Base-by-base conservation (phyloP, 2,113 vertebrate species). In the Thunnus thynnus region DNA sequence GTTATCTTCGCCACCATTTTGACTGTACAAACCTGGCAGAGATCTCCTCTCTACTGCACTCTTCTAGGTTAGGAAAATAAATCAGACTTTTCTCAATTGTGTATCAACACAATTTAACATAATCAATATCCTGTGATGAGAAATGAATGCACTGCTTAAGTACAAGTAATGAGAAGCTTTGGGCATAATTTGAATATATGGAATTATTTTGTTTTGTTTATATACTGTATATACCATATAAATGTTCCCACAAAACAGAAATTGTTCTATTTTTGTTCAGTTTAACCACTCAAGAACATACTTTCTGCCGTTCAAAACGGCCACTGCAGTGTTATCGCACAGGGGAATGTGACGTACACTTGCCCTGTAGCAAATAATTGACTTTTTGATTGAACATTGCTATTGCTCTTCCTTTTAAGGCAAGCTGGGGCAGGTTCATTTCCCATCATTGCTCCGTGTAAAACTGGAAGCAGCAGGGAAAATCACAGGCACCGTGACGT, bases 381-480 rank as follows among this genome's bases (percentile, higher is more conserved):
- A 88, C 87, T 83, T 80, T 73, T 66, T 72, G 79, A 89, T 80
- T 12, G 77, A 88, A 52, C 0, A 44, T 41, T 7, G 60, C 69
- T 66, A 27, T 27, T 41, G 10, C 64, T 32, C 69, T 92, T 90
- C 93, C 93, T 94, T 94, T 92, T 91, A 94, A 93, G 92, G 92
- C 73, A 80, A 88, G 73, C 75, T 13, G 11, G 48, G 62, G 52
- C 68, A 63, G 81, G 63, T 46, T 91, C 73, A 88, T 88, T 94
- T 94, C 91, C 94, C 90, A 79, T 89, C 88, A 94, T 9, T 56
- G 78, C 75, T 60, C 76, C 25, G 36, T 90, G 86, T 80, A 91
- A 84, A 86, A 73, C 93, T 86, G 90, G 91, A 91, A 91, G 76
- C 77, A 80, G 86, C 50, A 47, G 60, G 73, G 46, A 80, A 75